Base-by-base conservation (phyloP, 1,140 invertebrate genomes). In the Listronotus oregonensis region DNA sequence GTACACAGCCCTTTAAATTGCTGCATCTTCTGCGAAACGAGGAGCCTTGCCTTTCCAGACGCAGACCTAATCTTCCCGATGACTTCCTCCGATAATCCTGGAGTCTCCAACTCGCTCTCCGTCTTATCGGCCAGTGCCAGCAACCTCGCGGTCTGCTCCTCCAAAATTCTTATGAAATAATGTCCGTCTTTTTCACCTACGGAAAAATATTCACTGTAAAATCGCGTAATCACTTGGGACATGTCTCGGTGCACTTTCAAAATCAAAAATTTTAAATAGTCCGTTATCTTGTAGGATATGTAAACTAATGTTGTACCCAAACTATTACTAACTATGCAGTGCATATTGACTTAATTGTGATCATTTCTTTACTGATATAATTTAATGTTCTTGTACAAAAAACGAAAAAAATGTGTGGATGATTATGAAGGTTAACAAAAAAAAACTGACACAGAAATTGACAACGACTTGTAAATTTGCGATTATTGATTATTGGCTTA, bases 1-100 rank as follows among this genome's bases (percentile, higher is more conserved):
- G 88, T 82, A 78, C 91, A 93, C 9, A 93, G 79, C 62, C 78
- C 94, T 83, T 90, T 87, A 80, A 98, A 98, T 79, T 98, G 96
- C 78, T 94, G 90, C 85, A 97, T 95, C 78, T 97, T 98, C 81
- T 97, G 92, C 12, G 88, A 88, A 10, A 94, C 87, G 50, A 98
- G 80, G 49, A 98, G 82, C 64, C 92, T 85, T 7, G 94, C 94
- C 82, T 97, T 97, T 14, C 96, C 96, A 18, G 93, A 87, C 12
- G 94, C 93, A 9, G 95, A 90, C 49, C 93, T 83, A 40, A 97
- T 82, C 73, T 92, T 87, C 0, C 95, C 95, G 65, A 88, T 83
- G 1, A 88, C 86, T 73, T 95, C 92, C 74, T 94, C 92, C 8
- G 86, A 85, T 7, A 91, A 78, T 52, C 84, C 81, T 17, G 73